phyloP scores from a whole-genome alignment of 2,113 vertebrate genomes.

The Pardalotus punctatus region DNA sequence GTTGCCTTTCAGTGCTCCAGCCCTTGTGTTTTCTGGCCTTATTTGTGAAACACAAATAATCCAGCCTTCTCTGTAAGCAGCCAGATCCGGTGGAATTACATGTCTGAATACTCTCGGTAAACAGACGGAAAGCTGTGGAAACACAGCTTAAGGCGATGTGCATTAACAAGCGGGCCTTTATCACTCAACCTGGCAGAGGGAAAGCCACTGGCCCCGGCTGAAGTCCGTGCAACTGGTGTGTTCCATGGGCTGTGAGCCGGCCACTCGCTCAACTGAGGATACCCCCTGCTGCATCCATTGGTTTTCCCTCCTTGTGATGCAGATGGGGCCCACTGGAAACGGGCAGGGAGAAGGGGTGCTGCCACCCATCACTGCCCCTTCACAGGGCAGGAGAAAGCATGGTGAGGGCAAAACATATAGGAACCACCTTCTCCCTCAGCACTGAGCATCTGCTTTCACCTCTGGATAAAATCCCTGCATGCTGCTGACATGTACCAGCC shows the following conservation, averaged over 20 bases:
- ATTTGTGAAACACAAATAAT: conserved; percentile 58
- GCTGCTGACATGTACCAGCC: fast-evolving
- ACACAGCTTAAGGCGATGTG: neutral
- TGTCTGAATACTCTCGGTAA: conserved; percentile 31
- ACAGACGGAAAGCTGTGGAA: conserved; percentile 47
- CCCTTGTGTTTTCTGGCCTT: conserved; percentile 43
- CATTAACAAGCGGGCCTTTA: conserved; percentile 50
- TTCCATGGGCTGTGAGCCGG: fast-evolving
- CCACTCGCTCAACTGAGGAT: fast-evolving
- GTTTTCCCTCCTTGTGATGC: fast-evolving
- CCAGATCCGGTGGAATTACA: conserved; percentile 55
- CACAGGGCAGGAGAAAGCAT: fast-evolving
- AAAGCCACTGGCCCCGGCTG: neutral
- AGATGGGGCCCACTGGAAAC: neutral
- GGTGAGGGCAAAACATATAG: fast-evolving
- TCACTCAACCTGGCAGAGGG: conserved; percentile 4
- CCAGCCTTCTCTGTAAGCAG: conserved; percentile 22
- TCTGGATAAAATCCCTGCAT: neutral
- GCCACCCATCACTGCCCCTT: neutral
- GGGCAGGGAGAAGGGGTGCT: neutral
- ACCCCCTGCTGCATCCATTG: neutral
- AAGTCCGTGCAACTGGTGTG: neutral
- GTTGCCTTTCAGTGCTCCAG: neutral
- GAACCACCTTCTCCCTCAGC: neutral
- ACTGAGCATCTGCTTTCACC: neutral